Conservation (phyloP, 1,140 invertebrate genomes). For the Venustaconcha ellipsiformis region DNA sequence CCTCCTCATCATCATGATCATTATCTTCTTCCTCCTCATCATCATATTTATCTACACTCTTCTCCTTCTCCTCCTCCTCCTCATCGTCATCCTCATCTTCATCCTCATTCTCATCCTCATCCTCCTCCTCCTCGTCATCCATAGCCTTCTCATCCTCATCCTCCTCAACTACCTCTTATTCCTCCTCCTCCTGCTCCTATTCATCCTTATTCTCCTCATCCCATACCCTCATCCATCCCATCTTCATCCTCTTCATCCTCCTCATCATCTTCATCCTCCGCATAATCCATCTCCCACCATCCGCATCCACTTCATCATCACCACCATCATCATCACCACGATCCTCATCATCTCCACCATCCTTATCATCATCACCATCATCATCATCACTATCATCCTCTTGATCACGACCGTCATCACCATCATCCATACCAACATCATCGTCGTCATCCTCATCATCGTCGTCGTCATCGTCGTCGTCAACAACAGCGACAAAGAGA, state of each 20-base stretch:
- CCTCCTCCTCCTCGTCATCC: neutral
- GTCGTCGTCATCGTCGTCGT: conserved; percentile 1
- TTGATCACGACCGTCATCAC: neutral
- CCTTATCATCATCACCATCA: no score
- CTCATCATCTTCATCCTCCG: neutral
- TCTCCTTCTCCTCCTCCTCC: conserved; percentile 13
- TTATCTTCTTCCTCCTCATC: no score
- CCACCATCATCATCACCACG: conserved; percentile 1
- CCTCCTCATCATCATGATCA: no score
- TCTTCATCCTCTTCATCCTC: conserved; percentile 5
- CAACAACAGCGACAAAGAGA: neutral
- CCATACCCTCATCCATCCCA: neutral
- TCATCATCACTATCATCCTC: no score
- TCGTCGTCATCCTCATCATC: conserved; percentile 10
- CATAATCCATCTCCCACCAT: neutral
- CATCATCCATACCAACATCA: neutral
- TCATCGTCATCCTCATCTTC: conserved; percentile 3
- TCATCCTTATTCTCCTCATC: conserved; percentile 1
- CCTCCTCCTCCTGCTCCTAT: conserved; percentile 5
- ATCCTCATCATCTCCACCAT: no score
- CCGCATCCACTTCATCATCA: neutral
- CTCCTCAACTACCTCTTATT: conserved; percentile 9
- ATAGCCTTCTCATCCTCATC: neutral
- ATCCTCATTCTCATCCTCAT: conserved; percentile 2
- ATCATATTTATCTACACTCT: neutral